phyloP scores from a whole-genome alignment of 2,113 vertebrate genomes.

The Chionis minor region DNA sequence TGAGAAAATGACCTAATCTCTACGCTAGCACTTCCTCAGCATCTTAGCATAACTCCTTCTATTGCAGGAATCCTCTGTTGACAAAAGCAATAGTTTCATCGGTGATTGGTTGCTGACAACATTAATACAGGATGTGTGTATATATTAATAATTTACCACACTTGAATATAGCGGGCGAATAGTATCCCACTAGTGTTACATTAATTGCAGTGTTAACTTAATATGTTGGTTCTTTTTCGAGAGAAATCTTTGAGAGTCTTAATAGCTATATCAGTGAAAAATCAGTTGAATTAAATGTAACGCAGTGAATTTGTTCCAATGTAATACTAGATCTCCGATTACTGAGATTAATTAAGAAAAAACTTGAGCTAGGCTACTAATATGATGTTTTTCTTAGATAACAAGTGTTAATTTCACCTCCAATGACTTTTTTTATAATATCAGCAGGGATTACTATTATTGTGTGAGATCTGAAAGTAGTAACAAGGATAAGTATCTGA shows the following conservation, averaged over 20 bases:
- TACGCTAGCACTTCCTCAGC: neutral
- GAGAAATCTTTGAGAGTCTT: neutral
- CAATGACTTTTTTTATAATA: neutral
- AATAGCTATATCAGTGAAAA: neutral
- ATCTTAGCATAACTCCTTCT: neutral
- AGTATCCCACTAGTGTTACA: neutral
- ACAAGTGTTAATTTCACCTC: neutral
- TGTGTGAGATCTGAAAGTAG: neutral
- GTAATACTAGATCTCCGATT: neutral
- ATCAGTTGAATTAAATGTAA: neutral
- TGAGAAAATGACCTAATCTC: neutral
- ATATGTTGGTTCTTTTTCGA: neutral
- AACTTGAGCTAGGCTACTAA: neutral
- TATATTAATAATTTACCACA: neutral
- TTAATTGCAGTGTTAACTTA: neutral
- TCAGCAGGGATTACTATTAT: neutral
- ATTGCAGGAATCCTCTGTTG: neutral
- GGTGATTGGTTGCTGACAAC: neutral
- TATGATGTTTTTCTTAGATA: neutral
- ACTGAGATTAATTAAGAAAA: neutral
- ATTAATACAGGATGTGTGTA: neutral
- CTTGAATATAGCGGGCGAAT: neutral
- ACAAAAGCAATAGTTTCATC: neutral
- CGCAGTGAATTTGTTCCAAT: neutral
- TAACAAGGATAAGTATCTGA: neutral